A percentile compares a stretch with the other conserved stretches of the same genome.
These are phyloP conservation scores for Eonycteris spelaea DNA, from an alignment of 2,113 vertebrate genomes.

Conservation along the genomic window DNA sequence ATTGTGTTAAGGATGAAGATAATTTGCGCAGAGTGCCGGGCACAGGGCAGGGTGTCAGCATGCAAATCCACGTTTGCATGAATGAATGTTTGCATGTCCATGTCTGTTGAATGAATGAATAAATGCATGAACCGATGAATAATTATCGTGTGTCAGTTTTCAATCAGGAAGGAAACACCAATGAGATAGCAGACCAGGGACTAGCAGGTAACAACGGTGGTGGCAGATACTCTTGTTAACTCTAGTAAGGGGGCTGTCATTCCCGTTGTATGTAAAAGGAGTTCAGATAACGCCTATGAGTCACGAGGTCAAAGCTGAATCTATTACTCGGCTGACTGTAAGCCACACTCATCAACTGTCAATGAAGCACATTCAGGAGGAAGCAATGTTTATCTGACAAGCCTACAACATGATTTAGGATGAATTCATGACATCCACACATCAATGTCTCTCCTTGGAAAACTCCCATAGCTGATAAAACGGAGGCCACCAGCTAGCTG, in stretches of 20 bases:
- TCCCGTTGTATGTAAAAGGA: neutral
- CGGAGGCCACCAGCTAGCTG: neutral
- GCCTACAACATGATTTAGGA: neutral
- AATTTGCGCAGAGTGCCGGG: neutral
- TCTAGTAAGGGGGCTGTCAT: neutral
- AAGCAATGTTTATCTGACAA: neutral
- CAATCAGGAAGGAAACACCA: neutral
- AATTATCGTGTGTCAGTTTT: neutral
- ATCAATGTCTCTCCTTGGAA: neutral
- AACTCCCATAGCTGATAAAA: neutral
- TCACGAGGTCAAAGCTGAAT: neutral
- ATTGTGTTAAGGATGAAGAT: neutral
- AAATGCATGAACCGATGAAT: neutral
- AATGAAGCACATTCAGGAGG: neutral
- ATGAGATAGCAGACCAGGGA: neutral
- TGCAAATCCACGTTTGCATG: too few species aligned
- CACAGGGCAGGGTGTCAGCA: neutral
- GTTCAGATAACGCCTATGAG: neutral
- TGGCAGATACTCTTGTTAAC: neutral
- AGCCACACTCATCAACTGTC: neutral
- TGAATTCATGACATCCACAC: neutral
- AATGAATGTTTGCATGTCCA: too few species aligned
- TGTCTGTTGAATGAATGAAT: neutral
- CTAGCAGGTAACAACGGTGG: neutral
- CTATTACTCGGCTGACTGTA: neutral